Evolutionary conservation across 1,140 invertebrate species (phyloP).

Genomic region (Polyergus mexicanus): DNA sequence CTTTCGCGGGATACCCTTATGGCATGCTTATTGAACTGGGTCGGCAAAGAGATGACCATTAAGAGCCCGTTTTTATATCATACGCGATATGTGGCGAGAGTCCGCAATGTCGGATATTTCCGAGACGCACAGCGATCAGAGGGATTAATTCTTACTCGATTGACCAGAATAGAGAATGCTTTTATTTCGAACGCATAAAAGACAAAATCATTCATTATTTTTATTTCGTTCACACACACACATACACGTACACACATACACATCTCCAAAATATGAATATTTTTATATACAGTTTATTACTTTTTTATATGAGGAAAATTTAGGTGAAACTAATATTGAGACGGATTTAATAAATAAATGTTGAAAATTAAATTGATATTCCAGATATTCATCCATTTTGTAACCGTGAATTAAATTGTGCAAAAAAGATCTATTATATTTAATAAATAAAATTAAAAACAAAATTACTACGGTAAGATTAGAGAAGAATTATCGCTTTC

Average conservation of each 20-base stretch:
- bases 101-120: slow-evolving; percentile 23
- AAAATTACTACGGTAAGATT: too few species aligned
- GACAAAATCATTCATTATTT: neutral
- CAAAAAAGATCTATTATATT: too few species aligned
- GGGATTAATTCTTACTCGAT: slow-evolving; percentile 28
- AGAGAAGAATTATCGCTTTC: too few species aligned
- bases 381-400: too few species aligned
- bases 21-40: slow-evolving; percentile 55
- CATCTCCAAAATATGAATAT: neutral
- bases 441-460: too few species aligned
- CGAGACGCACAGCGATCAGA: neutral
- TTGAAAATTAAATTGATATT: too few species aligned
- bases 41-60: slow-evolving; percentile 39
- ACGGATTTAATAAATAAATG: too few species aligned
- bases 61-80: slow-evolving; percentile 47
- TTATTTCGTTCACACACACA: too few species aligned
- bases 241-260: too few species aligned
- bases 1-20: slow-evolving; percentile 22
- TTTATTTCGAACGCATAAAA: slow-evolving; percentile 2
- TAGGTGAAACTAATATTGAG: too few species aligned
- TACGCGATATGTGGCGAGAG: slow-evolving; percentile 19
- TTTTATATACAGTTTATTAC: neutral
- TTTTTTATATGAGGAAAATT: too few species aligned
- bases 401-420: too few species aligned
- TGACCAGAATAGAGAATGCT: neutral